These are phyloP conservation scores for Delphinapterus leucas DNA, from an alignment of 2,113 vertebrate species.

Conservation along the genomic window DNA sequence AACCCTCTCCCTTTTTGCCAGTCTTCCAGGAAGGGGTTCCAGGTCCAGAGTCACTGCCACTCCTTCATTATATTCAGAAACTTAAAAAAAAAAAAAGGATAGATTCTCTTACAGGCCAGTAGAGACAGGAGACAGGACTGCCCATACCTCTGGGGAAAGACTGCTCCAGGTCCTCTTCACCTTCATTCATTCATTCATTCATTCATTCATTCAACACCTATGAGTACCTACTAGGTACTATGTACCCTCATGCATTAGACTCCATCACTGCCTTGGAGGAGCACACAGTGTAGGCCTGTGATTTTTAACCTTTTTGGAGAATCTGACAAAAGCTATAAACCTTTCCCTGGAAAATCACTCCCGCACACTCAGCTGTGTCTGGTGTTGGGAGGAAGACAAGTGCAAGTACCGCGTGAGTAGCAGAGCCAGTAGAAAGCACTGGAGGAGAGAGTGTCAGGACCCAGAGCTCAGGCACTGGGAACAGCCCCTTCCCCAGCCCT, in stretches of 20 bases:
- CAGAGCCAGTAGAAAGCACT: accelerated
- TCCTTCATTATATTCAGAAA: background rate
- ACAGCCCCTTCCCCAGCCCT: no score
- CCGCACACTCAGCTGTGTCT: background rate
- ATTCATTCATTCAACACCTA: background rate
- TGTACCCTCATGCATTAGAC: background rate
- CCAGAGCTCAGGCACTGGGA: background rate
- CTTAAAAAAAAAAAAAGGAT: background rate
- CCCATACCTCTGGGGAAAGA: background rate
- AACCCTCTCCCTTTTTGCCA: background rate
- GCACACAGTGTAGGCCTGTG: background rate
- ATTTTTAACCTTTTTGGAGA: background rate
- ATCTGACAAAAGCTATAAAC: background rate
- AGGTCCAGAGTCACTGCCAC: background rate
- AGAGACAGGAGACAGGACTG: background rate
- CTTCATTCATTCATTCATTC: background rate
- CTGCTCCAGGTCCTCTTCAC: background rate
- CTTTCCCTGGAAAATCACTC: background rate
- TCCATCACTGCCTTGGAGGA: background rate
- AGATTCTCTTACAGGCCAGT: background rate
- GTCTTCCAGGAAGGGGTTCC: background rate
- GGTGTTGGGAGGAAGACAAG: background rate
- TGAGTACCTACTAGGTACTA: background rate
- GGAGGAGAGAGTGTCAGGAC: background rate
- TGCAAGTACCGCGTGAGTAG: background rate